Evolutionary conservation across 1,140 invertebrate genomes (phyloP), one percentile per base, ranked within the genome.

Genomic region (Drosophila pandora): DNA sequence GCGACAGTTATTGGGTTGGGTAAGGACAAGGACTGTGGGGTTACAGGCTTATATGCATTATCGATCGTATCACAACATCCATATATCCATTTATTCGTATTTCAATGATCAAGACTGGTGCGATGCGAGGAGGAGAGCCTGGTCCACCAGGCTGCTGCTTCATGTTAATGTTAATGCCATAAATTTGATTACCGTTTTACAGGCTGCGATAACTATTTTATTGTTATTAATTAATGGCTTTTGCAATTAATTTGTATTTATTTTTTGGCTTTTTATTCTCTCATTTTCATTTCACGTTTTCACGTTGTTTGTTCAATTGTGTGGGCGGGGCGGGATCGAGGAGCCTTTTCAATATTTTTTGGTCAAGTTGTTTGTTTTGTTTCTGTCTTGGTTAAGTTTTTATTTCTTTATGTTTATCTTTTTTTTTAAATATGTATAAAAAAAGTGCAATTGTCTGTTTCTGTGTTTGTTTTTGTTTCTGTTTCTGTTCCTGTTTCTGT

Each of bases 21-120:
- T 2, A 32, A 32, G 67, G 34, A 22, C 9, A 47, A 17, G 22
- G 8, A 12, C 41, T 43, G 41, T 9, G 21, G 12, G 30, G 58
- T 28, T 50, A 32, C 34, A 59, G 21, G 45, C 30, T 25, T 23
- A 47, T 48, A 49, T 69, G 2, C 30, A 22, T 49, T 48, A 39
- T 72, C 80, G 79, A 79, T 84, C 63, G 63, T 84, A 84, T 84
- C 80, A 84, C 80, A 84, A 84, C 80, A 84, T 85, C 71, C 63
- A 84, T 84, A 37, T 32, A 32, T 37, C 25, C 25, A 28, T 28
- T 28, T 28, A 84, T 73, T 84, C 62, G 77, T 83, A 79, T 71
- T 83, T 77, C 43, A 71, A 62, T 62, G 50, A 55, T 73, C 62
- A 53, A 67, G 47, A 67, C 25, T 28, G 63, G 60, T 62, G 34